Percentiles rank a stretch among this genome's conserved stretches.
phyloP scores from a whole-genome alignment of 2,113 vertebrate genomes.

The Gulo gulo region DNA sequence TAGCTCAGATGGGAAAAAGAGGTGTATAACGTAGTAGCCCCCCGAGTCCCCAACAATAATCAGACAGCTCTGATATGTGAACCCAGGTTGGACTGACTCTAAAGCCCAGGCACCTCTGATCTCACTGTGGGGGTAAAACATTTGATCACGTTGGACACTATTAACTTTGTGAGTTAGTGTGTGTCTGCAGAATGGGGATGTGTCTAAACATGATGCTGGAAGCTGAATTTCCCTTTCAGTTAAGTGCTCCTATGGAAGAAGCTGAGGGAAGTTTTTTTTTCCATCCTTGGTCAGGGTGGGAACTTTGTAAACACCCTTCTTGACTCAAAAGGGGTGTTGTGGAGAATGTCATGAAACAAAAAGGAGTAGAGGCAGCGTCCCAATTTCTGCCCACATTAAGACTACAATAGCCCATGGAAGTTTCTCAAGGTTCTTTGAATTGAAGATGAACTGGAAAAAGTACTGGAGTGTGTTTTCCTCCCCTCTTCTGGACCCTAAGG shows the following conservation, averaged over 20 bases:
- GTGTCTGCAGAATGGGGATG: not conserved
- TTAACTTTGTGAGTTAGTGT: not conserved
- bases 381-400: not conserved
- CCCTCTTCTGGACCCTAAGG: not conserved
- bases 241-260: not conserved
- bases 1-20: not conserved
- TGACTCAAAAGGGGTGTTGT: not conserved
- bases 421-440: not conserved
- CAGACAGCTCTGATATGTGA: not conserved
- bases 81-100: not conserved
- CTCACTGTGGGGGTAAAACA: not conserved
- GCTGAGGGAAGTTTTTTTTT: not conserved
- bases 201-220: not conserved
- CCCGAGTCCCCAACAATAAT: not conserved
- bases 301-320: not conserved
- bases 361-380: not conserved
- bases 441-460: not conserved
- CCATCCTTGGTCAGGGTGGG: not conserved
- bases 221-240: not conserved
- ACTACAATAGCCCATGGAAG: rapidly evolving
- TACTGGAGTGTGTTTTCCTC: not conserved
- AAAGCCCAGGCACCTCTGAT: not conserved
- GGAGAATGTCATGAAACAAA: not conserved
- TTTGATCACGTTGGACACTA: not conserved
- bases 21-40: rapidly evolving